Conservation (phyloP, 2,888 invertebrate species). For the Agriotes lineatus region DNA sequence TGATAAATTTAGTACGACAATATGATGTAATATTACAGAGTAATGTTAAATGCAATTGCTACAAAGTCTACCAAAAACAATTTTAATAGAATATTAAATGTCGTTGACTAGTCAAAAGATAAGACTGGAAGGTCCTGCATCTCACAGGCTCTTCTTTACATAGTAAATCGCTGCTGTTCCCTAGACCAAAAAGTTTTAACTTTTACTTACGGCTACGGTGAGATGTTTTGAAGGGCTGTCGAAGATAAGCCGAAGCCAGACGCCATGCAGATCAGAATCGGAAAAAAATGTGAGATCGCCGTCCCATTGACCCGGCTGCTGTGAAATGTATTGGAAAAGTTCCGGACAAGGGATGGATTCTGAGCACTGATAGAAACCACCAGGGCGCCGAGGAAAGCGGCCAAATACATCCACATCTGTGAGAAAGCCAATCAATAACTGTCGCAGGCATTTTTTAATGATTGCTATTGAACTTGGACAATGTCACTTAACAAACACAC, state of each 20-base stretch:
- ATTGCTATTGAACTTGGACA: not conserved
- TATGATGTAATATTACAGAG: too few species aligned
- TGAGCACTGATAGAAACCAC: constrained; percentile 5
- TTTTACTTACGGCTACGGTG: constrained; percentile 52
- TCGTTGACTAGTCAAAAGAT: too few species aligned
- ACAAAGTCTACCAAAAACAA: too few species aligned
- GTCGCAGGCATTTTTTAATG: not conserved
- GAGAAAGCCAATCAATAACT: constrained; percentile 23
- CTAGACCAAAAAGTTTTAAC: too few species aligned
- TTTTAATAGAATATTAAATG: too few species aligned
- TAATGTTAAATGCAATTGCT: too few species aligned
- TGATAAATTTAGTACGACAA: too few species aligned
- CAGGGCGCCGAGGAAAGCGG: constrained; percentile 17
- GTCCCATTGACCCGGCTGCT: constrained; percentile 50
- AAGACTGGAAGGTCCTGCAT: too few species aligned
- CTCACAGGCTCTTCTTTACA: too few species aligned
- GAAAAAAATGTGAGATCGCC: constrained; percentile 52
- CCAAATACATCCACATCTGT: constrained; percentile 25
- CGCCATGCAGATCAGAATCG: constrained; percentile 53
- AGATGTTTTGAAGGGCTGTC: constrained; percentile 48
- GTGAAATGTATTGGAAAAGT: constrained; percentile 53
- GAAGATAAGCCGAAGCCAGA: constrained; percentile 56
- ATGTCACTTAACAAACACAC: not conserved
- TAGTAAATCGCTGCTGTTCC: too few species aligned
- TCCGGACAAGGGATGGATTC: constrained; percentile 53